Evolutionary conservation across 2,113 vertebrate genomes (phyloP).

Genomic region (Alaudala cheleensis): DNA sequence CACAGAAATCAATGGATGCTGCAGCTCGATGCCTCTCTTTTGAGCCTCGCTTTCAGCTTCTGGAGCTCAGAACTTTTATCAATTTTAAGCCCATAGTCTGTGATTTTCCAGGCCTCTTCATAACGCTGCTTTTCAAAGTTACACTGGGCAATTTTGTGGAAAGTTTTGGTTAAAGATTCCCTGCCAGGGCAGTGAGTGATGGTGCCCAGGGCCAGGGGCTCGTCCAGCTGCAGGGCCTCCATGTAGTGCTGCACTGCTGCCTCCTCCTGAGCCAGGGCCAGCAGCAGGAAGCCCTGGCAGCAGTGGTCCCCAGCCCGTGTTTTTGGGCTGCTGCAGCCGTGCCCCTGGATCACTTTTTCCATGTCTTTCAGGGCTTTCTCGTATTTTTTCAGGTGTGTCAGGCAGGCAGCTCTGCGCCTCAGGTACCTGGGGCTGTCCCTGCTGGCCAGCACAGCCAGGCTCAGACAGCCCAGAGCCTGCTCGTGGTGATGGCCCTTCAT

Average conservation of each 20-base stretch:
- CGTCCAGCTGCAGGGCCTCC: constrained; percentile 79
- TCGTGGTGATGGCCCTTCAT: constrained; percentile 58
- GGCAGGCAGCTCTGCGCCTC: constrained; percentile 80
- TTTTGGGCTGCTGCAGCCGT: constrained; percentile 7
- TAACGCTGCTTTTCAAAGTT: constrained; percentile 74
- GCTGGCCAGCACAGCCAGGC: constrained; percentile 77
- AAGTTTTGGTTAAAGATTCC: constrained; percentile 61
- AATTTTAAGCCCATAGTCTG: constrained; percentile 81
- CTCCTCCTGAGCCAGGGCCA: constrained; percentile 73
- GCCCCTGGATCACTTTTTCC: constrained; percentile 74
- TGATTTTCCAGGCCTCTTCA: constrained; percentile 79
- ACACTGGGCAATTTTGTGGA: constrained; percentile 73
- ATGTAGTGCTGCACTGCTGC: constrained; percentile 79
- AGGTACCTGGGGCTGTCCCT: constrained; percentile 63
- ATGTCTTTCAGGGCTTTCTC: constrained; percentile 81
- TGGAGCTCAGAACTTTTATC: constrained; percentile 77
- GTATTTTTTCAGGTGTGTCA: constrained; percentile 74
- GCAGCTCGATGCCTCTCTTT: constrained; percentile 80
- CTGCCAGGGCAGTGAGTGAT: constrained; percentile 72
- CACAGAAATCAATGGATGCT: constrained; percentile 77
- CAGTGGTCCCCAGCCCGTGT: constrained; percentile 80
- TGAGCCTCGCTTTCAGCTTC: constrained; percentile 80
- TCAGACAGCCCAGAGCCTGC: constrained; percentile 80
- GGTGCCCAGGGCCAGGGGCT: constrained; percentile 68
- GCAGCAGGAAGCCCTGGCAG: constrained; percentile 76